Evolutionary conservation across 2,888 invertebrate species (phyloP), one percentile per base, ranked within the genome.

Genomic region (Drosophila paucipuncta): DNA sequence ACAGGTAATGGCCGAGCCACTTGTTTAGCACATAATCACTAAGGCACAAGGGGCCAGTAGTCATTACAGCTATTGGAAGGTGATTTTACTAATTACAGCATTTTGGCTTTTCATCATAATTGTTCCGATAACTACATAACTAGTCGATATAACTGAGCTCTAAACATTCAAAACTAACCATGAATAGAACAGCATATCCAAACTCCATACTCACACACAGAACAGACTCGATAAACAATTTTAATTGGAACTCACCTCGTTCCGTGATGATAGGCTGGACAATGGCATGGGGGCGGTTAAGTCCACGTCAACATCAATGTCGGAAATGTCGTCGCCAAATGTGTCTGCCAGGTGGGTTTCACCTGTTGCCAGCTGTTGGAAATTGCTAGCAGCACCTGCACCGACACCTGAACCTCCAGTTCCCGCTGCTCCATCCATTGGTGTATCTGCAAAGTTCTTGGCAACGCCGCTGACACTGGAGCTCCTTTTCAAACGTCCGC

Each of bases 301-400:
- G 92, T 96, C 96, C 78, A 96, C 96, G 91, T 96, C 96, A 31
- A 95, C 96, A 92, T 96, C 96, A 73, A 96, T 95, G 94, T 97
- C 97, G 85, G 97, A 97, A 93, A 97, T 96, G 93, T 97, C 97
- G 94, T 97, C 97, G 52, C 89, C 91, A 94, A 97, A 97, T 68
- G 97, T 97, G 92, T 97, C 96, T 18, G 97, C 96, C 68, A 97
- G 94, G 81, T 97, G 95, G 53, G 97, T 96, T 73, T 96, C 96
- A 75, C 96, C 96, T 59, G 96, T 95, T 72, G 95, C 95, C 30
- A 95, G 95, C 80, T 95, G 95, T 78, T 95, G 95, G 72, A 96
- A 96, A 93, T 96, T 96, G 30, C 73, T 68, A 33, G 64, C 72
- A 28, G 79, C 84, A 47, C 73, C 79, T 18, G 74, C 77, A 53